Base-by-base conservation (phyloP, 2,113 vertebrate species). In the Cinclus mexicanus region DNA sequence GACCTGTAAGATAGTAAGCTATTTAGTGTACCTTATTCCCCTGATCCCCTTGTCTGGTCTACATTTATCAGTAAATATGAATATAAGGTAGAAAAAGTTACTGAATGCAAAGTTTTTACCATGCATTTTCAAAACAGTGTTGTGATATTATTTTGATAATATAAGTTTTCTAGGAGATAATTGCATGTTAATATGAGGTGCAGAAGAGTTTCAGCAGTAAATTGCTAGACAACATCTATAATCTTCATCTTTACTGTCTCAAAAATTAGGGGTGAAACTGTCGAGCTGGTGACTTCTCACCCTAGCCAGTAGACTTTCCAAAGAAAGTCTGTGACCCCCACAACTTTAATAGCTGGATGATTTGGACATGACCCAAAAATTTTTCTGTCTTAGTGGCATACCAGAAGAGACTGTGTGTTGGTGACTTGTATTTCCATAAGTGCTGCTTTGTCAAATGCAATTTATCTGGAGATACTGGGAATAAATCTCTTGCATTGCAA, bases 361-460 rank as follows among this genome's bases (percentile, higher is more conserved):
- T 65, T 90, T 96, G 85, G 83, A 92, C 23, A 31, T 26, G 14
- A 42, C 42, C 23, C 94, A 95, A 83, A 92, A 39, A 5, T 63
- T 37, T 92, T 95, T 85, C 47, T 49, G n/a, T 86, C 35, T 81
- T 80, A 67, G 29, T 75, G 64, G 76, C 91, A 92, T 92, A 67
- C 86, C 71, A 95, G 52, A 93, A 83, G 71, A 74, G 64, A 52
- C 77, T 90, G 29, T 87, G 75, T 93, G 55, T 83, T 21, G 47
- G 35, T 94, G 76, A 86, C 88, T 93, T 83, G 15, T 80, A 15
- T 83, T 86, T 86, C 59, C 33, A 50, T 83, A 77, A 90, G 46
- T 93, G 55, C 83, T 63, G 71, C 86, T 96, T 96, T 97, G 89
- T 93, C 64, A 92, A 69, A 90, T 78, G 33, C 55, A 86, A 70